A percentile compares a stretch with the other conserved stretches of the same genome.
These are phyloP conservation scores for Neotoma lepida DNA, from an alignment of 2,113 vertebrate genomes.

Conservation along the genomic window DNA sequence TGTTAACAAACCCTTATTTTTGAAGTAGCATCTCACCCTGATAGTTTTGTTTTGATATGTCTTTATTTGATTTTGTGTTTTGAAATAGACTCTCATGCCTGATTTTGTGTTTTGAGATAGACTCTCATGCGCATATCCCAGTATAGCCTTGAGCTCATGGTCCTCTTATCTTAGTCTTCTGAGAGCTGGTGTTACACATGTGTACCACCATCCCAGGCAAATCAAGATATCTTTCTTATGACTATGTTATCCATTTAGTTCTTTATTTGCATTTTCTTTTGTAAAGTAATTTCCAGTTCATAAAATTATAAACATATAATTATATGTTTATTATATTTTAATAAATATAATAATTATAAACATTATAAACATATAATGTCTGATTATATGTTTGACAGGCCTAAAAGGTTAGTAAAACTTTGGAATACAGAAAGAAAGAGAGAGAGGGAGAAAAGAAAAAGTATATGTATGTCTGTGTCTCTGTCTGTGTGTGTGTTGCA, in stretches of 20 bases:
- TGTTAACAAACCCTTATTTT: not conserved
- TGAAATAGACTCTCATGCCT: not conserved
- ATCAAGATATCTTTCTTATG: not conserved
- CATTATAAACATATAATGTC: no score
- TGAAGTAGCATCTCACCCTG: not conserved
- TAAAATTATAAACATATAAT: no score
- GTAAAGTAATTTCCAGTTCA: not conserved
- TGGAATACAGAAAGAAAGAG: not conserved
- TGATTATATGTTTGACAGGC: not conserved
- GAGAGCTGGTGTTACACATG: not conserved
- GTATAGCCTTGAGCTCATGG: not conserved
- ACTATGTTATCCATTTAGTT: not conserved
- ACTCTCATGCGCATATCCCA: not conserved
- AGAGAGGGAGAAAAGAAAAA: not conserved
- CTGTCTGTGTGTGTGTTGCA: not conserved
- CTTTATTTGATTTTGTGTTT: not conserved
- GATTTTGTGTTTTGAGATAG: not conserved
- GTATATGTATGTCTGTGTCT: not conserved
- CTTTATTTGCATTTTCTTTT: not conserved
- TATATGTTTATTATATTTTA: no score
- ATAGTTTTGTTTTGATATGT: not conserved
- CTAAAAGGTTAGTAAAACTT: not conserved
- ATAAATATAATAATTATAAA: no score
- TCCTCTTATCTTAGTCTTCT: not conserved
- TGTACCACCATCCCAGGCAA: no score